Evolutionary conservation across 2,797 vertebrate genomes (phyloP).

Genomic region (Propithecus deckenii): DNA sequence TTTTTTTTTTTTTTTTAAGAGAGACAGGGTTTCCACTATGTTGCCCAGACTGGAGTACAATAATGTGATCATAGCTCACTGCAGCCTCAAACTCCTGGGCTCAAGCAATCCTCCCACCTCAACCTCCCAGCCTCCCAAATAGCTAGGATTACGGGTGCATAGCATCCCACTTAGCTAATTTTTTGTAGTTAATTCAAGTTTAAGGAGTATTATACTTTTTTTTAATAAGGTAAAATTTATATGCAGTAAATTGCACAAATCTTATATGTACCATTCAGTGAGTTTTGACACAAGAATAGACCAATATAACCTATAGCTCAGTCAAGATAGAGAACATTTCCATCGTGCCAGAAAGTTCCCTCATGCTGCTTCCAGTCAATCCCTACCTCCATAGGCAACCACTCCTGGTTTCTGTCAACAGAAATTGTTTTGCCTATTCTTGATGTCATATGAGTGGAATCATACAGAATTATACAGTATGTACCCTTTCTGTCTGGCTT

Average conservation of each 20-base stretch:
- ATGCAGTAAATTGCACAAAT: neutral
- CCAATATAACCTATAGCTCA: neutral
- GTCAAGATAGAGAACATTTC: neutral
- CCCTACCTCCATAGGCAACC: neutral
- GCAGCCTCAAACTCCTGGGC: no score
- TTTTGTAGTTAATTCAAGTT: neutral
- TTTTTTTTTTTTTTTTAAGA: no score
- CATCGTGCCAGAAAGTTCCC: neutral
- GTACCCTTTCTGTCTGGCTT: neutral
- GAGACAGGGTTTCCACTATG: no score
- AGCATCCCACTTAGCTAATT: no score
- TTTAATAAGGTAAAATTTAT: neutral
- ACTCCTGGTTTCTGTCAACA: neutral
- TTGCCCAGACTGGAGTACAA: no score
- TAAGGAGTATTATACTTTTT: neutral
- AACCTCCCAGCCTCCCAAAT: no score
- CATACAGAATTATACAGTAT: neutral
- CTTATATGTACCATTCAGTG: neutral
- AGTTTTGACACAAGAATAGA: neutral
- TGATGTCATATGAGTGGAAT: neutral
- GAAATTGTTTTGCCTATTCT: neutral
- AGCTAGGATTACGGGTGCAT: no score
- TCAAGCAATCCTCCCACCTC: no score
- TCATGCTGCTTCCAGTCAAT: neutral
- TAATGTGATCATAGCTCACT: no score